These are phyloP conservation scores for Blennius ocellaris DNA, from an alignment of 2,113 vertebrate genomes.

Conservation along the genomic window DNA sequence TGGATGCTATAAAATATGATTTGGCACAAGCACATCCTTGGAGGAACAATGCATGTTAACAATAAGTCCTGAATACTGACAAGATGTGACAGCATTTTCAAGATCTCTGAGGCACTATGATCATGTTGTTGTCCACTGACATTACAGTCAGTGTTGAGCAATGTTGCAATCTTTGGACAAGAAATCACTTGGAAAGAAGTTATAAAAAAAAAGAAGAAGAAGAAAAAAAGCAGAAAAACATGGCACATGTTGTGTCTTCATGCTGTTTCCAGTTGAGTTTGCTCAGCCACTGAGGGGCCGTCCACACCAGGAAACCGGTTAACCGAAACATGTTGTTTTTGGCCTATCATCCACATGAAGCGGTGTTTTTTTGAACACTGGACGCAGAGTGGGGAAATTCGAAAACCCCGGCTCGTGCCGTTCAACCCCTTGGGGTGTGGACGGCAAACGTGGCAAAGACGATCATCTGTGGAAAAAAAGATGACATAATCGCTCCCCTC, in stretches of 20 bases:
- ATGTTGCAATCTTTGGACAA: constrained; percentile 37
- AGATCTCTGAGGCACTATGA: constrained; percentile 36
- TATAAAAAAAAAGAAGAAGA: constrained; percentile 33
- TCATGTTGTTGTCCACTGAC: constrained; percentile 38
- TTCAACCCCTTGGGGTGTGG: no score
- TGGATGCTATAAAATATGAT: not conserved
- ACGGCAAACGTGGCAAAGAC: no score
- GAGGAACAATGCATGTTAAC: not conserved
- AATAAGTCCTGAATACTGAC: constrained; percentile 29
- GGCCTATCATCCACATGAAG: no score
- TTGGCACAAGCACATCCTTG: not conserved
- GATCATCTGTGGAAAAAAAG: no score
- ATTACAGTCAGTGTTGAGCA: constrained; percentile 49
- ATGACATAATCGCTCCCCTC: no score
- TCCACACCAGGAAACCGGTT: no score
- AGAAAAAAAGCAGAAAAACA: constrained; percentile 44
- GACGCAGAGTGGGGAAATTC: no score
- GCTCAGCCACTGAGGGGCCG: constrained; percentile 26
- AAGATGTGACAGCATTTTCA: constrained; percentile 36
- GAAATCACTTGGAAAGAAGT: constrained; percentile 36
- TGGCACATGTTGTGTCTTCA: constrained; percentile 49
- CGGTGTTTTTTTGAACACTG: no score
- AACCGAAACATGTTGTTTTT: no score
- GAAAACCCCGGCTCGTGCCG: no score
- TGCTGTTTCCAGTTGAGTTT: constrained; percentile 37